Evolutionary conservation across 2,797 vertebrate species (phyloP), one percentile per base, ranked within the genome.

Genomic region (Eutrigla gurnardus): DNA sequence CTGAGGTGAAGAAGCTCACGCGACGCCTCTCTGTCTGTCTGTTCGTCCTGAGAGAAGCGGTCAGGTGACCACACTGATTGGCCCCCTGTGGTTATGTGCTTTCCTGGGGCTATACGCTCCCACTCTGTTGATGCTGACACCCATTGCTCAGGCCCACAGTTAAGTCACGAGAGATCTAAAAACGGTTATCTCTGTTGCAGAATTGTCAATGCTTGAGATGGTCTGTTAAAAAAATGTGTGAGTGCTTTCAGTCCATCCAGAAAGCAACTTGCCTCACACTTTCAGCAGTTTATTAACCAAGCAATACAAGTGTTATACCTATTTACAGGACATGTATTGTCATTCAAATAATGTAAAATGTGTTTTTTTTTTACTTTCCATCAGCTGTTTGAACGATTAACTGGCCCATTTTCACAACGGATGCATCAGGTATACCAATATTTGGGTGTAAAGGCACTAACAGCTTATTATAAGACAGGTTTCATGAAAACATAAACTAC

Each of bases 1-100:
- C 50, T 50, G 77, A 84, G 80, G 71, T 75, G 59, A 62, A 78
- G 82, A 84, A 65, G 71, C 80, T 80, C 84, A 89, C 73, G 59
- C 83, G 65, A 50, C 5, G 46, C 73, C 60, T 53, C 52, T 54
- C 15, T 81, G 68, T 63, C 79, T 70, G 58, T 63, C 15, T 47
- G 58, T 62, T 69, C 73, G 54, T 64, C 63, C 43, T 63, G 71
- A 80, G 68, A 83, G 68, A 59, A 49, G 42, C 75, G 50, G 55
- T 69, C 59, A 37, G 72, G 65, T 32, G 54, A 84, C 78, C 77
- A 25, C 73, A 64, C 50, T 74, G 87, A 87, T 84, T 86, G 83
- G 76, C 87, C 57, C 46, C 73, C 82, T 45, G 73, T 72, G 67
- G 73, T 74, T 70, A 52, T 68, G 73, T 35, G 70, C 78, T 78